A percentile compares a stretch with the other conserved stretches of the same genome.
Evolutionary conservation across 2,888 invertebrate genomes (phyloP).

Genomic region (Odontomyia ornata): DNA sequence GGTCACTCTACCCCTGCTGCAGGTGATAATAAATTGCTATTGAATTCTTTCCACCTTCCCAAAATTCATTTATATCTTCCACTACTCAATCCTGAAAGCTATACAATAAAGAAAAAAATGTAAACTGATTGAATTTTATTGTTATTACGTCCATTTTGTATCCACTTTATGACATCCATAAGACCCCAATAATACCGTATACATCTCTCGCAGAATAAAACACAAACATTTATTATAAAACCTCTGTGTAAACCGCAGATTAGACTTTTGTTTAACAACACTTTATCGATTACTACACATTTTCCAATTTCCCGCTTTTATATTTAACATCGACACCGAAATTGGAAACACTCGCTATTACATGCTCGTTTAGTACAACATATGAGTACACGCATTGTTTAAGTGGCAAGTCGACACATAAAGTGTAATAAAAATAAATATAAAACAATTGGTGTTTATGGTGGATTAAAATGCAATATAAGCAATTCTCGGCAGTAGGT

Average conservation of each 20-base stretch:
- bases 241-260: neutral
- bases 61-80: too few species aligned
- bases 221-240: neutral
- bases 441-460: constrained; percentile 28
- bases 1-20: too few species aligned
- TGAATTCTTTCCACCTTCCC: too few species aligned
- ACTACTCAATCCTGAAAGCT: too few species aligned
- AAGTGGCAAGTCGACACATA: neutral
- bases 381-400: neutral
- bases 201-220: too few species aligned
- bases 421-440: constrained; percentile 24
- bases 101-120: neutral
- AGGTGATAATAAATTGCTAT: too few species aligned
- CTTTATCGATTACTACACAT: neutral
- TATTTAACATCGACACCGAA: neutral
- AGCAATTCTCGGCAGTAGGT: too few species aligned
- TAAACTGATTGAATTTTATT: constrained; percentile 33
- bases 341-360: too few species aligned
- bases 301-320: constrained; percentile 11
- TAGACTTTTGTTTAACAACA: neutral
- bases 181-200: too few species aligned
- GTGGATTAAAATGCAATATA: constrained; percentile 16
- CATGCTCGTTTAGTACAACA: neutral
- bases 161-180: too few species aligned
- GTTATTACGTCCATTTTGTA: neutral